Evolutionary conservation across 2,113 vertebrate species (phyloP).

Genomic region (Perognathus longimembris): DNA sequence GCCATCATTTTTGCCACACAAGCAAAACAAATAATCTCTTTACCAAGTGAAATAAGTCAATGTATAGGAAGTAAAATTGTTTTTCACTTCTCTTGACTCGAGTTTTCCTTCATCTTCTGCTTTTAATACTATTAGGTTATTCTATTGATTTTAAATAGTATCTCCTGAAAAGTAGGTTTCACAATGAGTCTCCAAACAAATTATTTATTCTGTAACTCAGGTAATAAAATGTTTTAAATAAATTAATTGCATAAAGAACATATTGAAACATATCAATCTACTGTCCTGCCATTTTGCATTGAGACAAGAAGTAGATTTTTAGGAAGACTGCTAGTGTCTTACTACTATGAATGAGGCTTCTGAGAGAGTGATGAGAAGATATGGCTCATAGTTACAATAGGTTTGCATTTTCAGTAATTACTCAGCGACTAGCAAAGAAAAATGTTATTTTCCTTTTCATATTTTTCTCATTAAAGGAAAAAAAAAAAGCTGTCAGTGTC

Average conservation of each 20-base stretch:
- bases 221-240: slow-evolving; percentile 48
- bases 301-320: slow-evolving; percentile 20
- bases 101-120: slow-evolving; percentile 17
- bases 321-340: neutral
- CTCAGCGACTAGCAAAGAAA: slow-evolving; percentile 73
- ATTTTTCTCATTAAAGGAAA: slow-evolving; percentile 74
- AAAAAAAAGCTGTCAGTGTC: slow-evolving; percentile 74
- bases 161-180: neutral
- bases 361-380: slow-evolving; percentile 23
- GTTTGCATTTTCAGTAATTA: slow-evolving; percentile 64
- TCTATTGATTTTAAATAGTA: neutral
- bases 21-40: neutral
- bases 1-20: slow-evolving; percentile 34
- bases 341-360: slow-evolving; percentile 13
- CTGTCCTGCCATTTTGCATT: neutral
- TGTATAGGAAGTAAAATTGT: neutral
- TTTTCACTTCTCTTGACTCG: slow-evolving; percentile 41
- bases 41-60: neutral
- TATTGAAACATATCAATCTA: slow-evolving; percentile 49
- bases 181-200: slow-evolving; percentile 36
- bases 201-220: slow-evolving; percentile 59
- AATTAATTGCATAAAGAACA: slow-evolving; percentile 35
- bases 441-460: neutral
- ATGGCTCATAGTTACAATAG: slow-evolving; percentile 3
- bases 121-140: neutral